phyloP scores from a whole-genome alignment of 2,797 vertebrate genomes.

The Phalanger gymnotis region DNA sequence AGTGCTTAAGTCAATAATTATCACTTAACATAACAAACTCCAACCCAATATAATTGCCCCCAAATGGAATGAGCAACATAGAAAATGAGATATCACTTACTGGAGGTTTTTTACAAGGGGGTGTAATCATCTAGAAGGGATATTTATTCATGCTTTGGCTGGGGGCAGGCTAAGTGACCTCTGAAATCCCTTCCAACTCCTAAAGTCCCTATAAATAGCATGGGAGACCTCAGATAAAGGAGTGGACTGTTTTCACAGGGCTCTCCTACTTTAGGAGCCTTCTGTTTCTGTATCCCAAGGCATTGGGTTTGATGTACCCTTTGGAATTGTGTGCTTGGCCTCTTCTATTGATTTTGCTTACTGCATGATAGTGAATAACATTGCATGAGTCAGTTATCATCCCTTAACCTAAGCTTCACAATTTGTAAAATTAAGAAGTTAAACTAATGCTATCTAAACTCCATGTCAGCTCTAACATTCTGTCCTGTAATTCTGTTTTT shows the following conservation, averaged over 20 bases:
- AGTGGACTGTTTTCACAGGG: not conserved
- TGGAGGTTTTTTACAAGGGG: not conserved
- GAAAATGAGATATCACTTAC: not conserved
- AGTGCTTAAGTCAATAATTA: not conserved
- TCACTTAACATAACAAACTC: not conserved
- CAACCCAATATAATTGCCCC: not conserved
- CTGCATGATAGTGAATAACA: not conserved
- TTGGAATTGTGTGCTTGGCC: not conserved
- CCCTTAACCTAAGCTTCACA: not conserved
- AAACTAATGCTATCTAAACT: not conserved
- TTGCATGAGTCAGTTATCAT: not conserved
- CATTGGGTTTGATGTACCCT: not conserved
- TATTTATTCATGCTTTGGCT: not conserved
- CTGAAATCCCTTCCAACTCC: not conserved
- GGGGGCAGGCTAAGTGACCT: not conserved
- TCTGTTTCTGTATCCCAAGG: not conserved
- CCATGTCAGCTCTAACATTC: not conserved
- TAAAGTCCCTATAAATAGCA: not conserved
- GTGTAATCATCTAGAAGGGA: not conserved
- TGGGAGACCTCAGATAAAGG: not conserved
- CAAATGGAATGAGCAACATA: not conserved
- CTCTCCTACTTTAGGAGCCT: not conserved
- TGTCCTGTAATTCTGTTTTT: not conserved
- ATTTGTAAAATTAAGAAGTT: not conserved
- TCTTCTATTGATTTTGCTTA: not conserved